Evolutionary conservation across 2,797 vertebrate species (phyloP), one percentile per base, ranked within the genome.

Genomic region (Danio tinwini): DNA sequence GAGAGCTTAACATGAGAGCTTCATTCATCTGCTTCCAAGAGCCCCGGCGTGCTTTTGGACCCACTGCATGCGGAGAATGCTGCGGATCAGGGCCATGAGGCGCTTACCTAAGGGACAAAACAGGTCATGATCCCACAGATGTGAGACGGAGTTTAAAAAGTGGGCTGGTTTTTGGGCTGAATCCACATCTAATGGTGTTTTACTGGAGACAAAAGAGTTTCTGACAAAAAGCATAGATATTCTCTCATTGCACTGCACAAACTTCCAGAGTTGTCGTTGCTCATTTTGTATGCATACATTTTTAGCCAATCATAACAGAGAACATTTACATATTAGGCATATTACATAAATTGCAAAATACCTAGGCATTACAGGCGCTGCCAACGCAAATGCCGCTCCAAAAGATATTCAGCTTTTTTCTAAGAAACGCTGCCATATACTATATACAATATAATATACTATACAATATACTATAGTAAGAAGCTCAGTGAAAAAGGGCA

Each of bases 1-100:
- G 58, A 71, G 79, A 42, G 67, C 85, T 86, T 73, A 81, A 63
- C 72, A 52, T 59, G 58, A 75, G 45, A 58, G 72, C 62, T 80
- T 78, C 83, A 76, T 85, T 86, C 85, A 87, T 89, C 85, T 90
- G 87, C 79, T 87, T 86, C 74, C 81, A 89, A 85, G 82, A 77
- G 68, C 29, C 85, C 68, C 55, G 47, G 56, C 37, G 11, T 10
- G n/a, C 39, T 71, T 53, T 47, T 55, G 67, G 49, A 79, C 55
- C 16, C n/a, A 19, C 63, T 5, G 3, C 50, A 63, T 53, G 19
- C 37, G 77, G 68, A 71, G 45, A 61, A 50, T 39, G 17, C 5
- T 42, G 65, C 50, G 11, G 56, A 37, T 69, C 45, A 7, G 17
- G 45, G 53, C 29, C 29, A 40, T 16, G 55, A 42, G 45, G 12